Evolutionary conservation across 2,888 invertebrate genomes (phyloP).

Genomic region (Tethea ocularis): DNA sequence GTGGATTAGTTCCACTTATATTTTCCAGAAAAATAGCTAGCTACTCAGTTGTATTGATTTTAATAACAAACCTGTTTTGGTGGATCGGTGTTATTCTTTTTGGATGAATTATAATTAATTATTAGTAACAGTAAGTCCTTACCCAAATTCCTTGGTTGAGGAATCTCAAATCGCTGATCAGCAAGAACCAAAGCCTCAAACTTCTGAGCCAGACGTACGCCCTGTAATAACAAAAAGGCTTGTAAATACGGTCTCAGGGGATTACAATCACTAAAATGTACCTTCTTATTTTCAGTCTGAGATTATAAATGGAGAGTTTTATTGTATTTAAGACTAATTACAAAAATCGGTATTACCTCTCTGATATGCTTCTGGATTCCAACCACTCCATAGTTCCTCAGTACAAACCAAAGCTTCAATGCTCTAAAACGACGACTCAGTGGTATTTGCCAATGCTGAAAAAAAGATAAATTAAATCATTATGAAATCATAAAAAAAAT

Average conservation of each 20-base stretch:
- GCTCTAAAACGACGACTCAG: slow-evolving; percentile 96
- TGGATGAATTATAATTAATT: not conserved
- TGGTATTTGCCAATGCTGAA: slow-evolving; percentile 98
- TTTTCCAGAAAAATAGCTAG: too few species aligned
- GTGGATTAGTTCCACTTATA: too few species aligned
- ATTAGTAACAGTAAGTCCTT: slow-evolving; percentile 15
- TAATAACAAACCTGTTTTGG: too few species aligned
- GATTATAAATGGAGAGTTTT: too few species aligned
- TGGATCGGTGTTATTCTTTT: too few species aligned
- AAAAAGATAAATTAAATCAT: slow-evolving; percentile 29
- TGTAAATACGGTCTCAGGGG: not conserved
- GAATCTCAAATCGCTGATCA: slow-evolving; percentile 95
- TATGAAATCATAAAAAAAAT: slow-evolving; percentile 7
- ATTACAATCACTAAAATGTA: too few species aligned
- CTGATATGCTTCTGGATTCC: slow-evolving; percentile 97
- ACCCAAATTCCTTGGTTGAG: slow-evolving; percentile 92
- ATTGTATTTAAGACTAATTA: too few species aligned
- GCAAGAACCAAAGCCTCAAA: slow-evolving; percentile 93
- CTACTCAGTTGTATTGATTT: too few species aligned
- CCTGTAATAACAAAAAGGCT: slow-evolving; percentile 79
- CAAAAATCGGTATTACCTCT: slow-evolving; percentile 84
- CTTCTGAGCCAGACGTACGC: slow-evolving; percentile 94
- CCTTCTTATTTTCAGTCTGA: too few species aligned
- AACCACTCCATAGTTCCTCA: slow-evolving; percentile 95
- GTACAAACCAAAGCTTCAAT: slow-evolving; percentile 97